Evolutionary conservation across 2,888 invertebrate species (phyloP), one percentile per base, ranked within the genome.

Genomic region (Ennomos fuscantarius): DNA sequence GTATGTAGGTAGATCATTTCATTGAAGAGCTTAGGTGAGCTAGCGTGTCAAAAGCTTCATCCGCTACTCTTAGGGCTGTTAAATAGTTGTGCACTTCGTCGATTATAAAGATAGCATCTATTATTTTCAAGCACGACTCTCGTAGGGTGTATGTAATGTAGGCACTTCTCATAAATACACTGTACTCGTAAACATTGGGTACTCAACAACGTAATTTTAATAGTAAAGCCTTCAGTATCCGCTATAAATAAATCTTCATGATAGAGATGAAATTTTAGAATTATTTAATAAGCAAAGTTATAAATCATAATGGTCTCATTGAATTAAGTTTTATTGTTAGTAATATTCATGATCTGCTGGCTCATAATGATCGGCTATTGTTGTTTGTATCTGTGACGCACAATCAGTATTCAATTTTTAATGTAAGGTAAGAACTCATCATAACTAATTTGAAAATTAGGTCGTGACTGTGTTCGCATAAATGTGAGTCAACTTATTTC

Each of bases 331-430:
- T 24, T 24, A 35, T 10, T n/a, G 35, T 35, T 35, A 35, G 35
- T 24, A 24, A 35, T 35, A 35, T 35, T 35, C 10, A 10, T 24
- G 1, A 13, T 40, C 33, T 9, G 32, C 32, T 47, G 39, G 9
- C 31, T 24, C 24, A 24, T 32, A 33, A 9, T 37, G 37, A 0
- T 43, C 44, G 37, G 43, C 31, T 51, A 42, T 50, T 36, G 13
- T 51, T 43, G 33, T 33, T 39, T 32, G n/a, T 45, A 46, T 39
- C 11, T 11, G 11, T 52, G 31, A 53, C 48, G 52, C 58, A 58
- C 58, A 58, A 53, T 43, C 51, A 52, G 57, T 57, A 48, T 58
- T 58, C 50, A 35, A 56, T 11, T 48, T 36, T 45, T 47, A 47
- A 11, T 9, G 13, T 48, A 44, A 49, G 55, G 13, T 48, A 43